Conservation (phyloP, 2,797 vertebrate genomes). For the Jordanella pulchra region DNA sequence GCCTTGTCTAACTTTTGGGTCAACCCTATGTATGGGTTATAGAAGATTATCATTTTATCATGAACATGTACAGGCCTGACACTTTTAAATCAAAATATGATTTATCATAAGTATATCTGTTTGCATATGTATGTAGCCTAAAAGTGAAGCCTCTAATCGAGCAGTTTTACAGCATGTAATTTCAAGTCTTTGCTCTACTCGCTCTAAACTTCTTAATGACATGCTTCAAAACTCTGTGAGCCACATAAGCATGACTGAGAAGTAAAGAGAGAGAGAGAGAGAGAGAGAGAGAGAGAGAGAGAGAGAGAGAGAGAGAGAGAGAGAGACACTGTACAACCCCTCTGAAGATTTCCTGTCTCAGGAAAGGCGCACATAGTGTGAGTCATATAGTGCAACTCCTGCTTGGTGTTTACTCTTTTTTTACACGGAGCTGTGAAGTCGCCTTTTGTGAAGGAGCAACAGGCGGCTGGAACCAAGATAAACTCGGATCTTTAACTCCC, state of each 20-base stretch:
- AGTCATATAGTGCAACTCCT: constrained; percentile 62
- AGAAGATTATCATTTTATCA: neutral
- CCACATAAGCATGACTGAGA: constrained; percentile 51
- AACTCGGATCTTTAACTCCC: constrained; percentile 30
- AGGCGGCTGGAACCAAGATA: constrained; percentile 34
- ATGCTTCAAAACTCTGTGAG: constrained; percentile 55
- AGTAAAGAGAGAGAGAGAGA: constrained; percentile 5
- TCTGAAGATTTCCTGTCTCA: constrained; percentile 80
- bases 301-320: neutral
- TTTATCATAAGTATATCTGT: constrained; percentile 19
- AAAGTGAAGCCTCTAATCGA: constrained; percentile 22
- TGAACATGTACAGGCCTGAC: neutral
- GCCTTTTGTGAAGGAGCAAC: constrained; percentile 30
- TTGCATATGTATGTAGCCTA: constrained; percentile 18
- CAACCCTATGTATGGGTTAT: neutral
- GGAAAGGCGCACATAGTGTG: constrained; percentile 57
- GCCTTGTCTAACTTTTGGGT: neutral
- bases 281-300: neutral
- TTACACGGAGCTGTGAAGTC: constrained; percentile 32
- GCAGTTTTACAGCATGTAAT: constrained; percentile 61
- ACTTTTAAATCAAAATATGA: neutral
- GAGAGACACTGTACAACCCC: constrained; percentile 66
- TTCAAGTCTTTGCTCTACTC: constrained; percentile 56
- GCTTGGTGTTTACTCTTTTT: constrained; percentile 45
- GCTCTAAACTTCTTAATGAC: constrained; percentile 64